Base-by-base conservation (phyloP, 2,888 invertebrate species). In the Neoitamus cyanurus region DNA sequence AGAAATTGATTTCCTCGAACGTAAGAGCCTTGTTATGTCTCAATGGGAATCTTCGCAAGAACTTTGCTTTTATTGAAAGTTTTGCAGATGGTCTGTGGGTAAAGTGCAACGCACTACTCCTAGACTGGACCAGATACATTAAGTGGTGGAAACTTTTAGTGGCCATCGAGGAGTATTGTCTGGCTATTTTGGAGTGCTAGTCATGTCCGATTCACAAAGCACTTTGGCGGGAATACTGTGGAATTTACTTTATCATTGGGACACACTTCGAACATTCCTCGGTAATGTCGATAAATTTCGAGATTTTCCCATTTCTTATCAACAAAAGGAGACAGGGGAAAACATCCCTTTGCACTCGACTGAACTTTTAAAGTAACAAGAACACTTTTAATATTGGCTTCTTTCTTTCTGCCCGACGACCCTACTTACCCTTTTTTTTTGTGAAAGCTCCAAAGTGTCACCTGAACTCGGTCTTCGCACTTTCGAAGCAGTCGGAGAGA, bases 211-310 rank as follows among this genome's bases (percentile, higher is more conserved):
- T 58, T 2, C 25, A 25, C 25, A 25, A 20, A 58, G 58, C 58
- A 58, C 58, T 58, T 58, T 58, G 58, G 58, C 20, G 1, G 25
- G 11, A 58, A 58, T 25, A 20, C 58, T 58, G 58, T 58, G 58
- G 58, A 58, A 58, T 58, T 58, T 58, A 58, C 58, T 58, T 58
- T 58, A 58, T 58, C 58, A 58, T 58, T 48, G 48, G 48, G 48
- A 48, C 48, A 20, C 48, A 48, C 15, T 58, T 58, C 11, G 58
- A 9, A 1, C 9, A 58, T 58, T 58, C 20, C 58, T 58, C 25
- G 58, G 25, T 25, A 58, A 58, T 58, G 25, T 58, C 58, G 58
- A 58, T 58, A 58, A 58, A 58, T 58, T 58, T 58, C 15, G 58
- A 9, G 25, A 20, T 58, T 58, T 58, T 20, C 58, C 9, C 58